Conservation (phyloP, 2,888 invertebrate genomes). For the Xanthorhoe designata region DNA sequence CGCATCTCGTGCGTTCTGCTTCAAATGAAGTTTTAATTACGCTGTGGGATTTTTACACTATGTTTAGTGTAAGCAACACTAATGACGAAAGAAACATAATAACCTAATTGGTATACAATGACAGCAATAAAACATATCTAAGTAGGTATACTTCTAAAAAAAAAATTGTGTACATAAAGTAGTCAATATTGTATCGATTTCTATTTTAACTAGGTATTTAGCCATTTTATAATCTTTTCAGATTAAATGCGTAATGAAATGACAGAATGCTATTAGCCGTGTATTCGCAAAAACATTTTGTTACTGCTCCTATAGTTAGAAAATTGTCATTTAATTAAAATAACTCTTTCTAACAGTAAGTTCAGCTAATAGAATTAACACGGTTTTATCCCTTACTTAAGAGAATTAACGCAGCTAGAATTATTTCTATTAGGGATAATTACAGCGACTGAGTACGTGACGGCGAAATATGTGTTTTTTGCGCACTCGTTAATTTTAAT, state of each 20-base stretch:
- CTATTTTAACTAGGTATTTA: too few relatives aligned
- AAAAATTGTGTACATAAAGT: too few relatives aligned
- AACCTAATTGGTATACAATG: too few relatives aligned
- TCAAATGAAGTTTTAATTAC: constrained; percentile 6
- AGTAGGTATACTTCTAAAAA: too few relatives aligned
- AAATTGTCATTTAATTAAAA: constrained; percentile 18
- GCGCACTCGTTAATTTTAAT: constrained; percentile 48
- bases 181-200: too few relatives aligned
- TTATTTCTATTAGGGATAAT: constrained; percentile 43
- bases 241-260: too few relatives aligned
- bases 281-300: not conserved
- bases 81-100: not conserved
- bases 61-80: not conserved
- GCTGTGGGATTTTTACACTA: constrained; percentile 5
- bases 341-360: constrained; percentile 11
- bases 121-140: too few relatives aligned
- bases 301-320: constrained; percentile 11
- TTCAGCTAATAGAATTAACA: constrained; percentile 39
- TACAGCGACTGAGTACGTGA: constrained; percentile 32
- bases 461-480: constrained; percentile 37
- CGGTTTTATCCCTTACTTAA: constrained; percentile 38
- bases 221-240: too few relatives aligned
- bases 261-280: too few relatives aligned
- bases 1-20: not conserved
- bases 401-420: constrained; percentile 38